These are phyloP conservation scores for Calyptomena viridis DNA, from an alignment of 2,113 vertebrate species.

Conservation along the genomic window DNA sequence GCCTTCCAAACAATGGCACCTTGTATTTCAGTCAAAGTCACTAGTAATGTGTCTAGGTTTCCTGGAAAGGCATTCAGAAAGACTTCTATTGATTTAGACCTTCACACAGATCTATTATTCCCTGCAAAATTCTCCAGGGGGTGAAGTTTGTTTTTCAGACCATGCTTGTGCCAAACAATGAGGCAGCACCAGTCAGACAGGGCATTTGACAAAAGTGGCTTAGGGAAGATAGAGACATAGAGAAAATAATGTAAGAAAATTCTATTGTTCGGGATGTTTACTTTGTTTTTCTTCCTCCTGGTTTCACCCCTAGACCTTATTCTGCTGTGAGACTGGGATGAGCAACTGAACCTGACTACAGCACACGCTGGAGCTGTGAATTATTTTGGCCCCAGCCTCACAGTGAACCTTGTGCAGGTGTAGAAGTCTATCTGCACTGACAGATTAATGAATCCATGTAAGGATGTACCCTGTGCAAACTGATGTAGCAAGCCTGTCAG, in stretches of 20 bases:
- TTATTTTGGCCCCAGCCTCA: not conserved
- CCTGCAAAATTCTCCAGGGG: constrained; percentile 5
- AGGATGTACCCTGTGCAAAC: not conserved
- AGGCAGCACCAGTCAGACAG: not conserved
- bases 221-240: not conserved
- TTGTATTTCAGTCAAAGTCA: constrained; percentile 35
- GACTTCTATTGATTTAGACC: constrained; percentile 43
- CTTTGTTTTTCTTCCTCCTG: not conserved
- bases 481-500: not conserved
- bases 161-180: not conserved
- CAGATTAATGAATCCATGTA: not conserved
- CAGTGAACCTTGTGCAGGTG: not conserved
- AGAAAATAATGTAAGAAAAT: not conserved
- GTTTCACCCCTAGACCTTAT: not conserved
- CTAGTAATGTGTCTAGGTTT: not conserved
- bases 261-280: not conserved
- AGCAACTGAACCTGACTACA: not conserved
- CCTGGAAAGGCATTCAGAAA: constrained; percentile 48
- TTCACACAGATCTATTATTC: not conserved
- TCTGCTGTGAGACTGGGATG: not conserved
- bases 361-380: not conserved
- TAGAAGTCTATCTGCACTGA: not conserved
- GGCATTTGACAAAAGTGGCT: not conserved
- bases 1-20: constrained; percentile 23
- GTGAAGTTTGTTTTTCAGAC: not conserved